Evolutionary conservation across 2,888 invertebrate species (phyloP), one percentile per base, ranked within the genome.

Genomic region (Andrena flavipes): DNA sequence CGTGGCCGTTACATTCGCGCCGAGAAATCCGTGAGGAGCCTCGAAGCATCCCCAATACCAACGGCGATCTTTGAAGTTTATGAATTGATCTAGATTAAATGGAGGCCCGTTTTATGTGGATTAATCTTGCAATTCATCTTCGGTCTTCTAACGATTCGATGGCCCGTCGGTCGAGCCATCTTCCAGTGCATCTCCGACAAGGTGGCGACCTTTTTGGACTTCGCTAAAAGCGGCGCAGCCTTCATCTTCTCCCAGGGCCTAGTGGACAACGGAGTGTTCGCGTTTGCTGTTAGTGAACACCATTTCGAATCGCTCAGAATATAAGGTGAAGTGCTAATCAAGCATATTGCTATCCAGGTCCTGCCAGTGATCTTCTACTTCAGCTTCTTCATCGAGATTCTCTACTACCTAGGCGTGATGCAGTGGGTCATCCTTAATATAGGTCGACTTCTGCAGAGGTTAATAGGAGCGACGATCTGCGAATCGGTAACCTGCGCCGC

Each of bases 281-380:
- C 98, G 0, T 99, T 99, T 93, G 95, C 97, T 93, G 98, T 98
- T 93, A 95, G 95, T 94, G 35, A 6, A 54, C 16, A 6, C 2
- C 20, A 16, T 10, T 33, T 10, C 23, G 3, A 49, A 16, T 26
- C 2, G 10, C 2, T 33, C 54, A 6, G 1, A 4, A 0, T 4
- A 4, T 23, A 1, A 7, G 20, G 23, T 10, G 1, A 26, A 3
- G 2, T 2, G 4, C 51, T 54, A 63, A 63, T n/a, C 70, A 48
- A 56, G 1, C 1, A 10, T 16, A 16, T 48, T 67, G 59, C 84
- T 71, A 93, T 94, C 42, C 94, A 97, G 97, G 96, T 96, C 0
- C 95, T 99, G 56, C 97, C 99, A 0, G 98, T 98, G 23, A 97
- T 99, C 72, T 98, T 98, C 94, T 99, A 99, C 96, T 97, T 99